Evolutionary conservation across 1,140 invertebrate species (phyloP), one percentile per base, ranked within the genome.

Genomic region (Drosophila tani): DNA sequence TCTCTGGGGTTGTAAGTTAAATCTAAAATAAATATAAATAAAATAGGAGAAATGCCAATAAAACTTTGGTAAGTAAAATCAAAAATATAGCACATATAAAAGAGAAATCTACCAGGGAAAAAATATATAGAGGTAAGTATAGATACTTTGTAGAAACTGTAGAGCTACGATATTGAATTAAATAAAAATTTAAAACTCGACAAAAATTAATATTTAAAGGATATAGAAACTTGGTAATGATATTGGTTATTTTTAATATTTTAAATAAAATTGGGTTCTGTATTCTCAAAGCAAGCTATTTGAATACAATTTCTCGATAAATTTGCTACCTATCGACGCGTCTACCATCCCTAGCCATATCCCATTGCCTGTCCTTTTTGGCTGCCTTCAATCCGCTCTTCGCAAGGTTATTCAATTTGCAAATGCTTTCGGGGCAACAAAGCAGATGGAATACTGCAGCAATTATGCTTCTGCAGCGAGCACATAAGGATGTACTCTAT

Each of bases 361-460:
- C 7, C 32, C 32, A 35, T 63, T 47, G 58, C 19, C 32, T 17
- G 29, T 21, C n/a, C 19, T 4, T 29, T 67, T 67, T 41, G 27
- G 45, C 45, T 15, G 35, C n/a, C 45, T 49, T 66, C 12, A 66
- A 24, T 32, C 5, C 21, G 47, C 38, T 38, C 14, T 14, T 21
- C 2, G 38, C 35, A 65, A 58, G 50, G 68, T 76, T 82, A 86
- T 87, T 81, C 70, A 87, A 86, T 87, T 68, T 87, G 59, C 69
- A 87, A 79, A 62, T 66, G 56, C 65, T 59, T 67, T 59, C 38
- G 19, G 32, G 65, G 27, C 43, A 60, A 67, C 53, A 64, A 21
- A 81, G 75, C 71, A 75, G 82, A 82, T 87, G 59, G 84, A 84
- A 68, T 78, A 62, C 81, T 84, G 67, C 81, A 79, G 51, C 81